These are phyloP conservation scores for Cetoscarus ocellatus DNA, from an alignment of 2,797 vertebrate genomes.

Conservation along the genomic window DNA sequence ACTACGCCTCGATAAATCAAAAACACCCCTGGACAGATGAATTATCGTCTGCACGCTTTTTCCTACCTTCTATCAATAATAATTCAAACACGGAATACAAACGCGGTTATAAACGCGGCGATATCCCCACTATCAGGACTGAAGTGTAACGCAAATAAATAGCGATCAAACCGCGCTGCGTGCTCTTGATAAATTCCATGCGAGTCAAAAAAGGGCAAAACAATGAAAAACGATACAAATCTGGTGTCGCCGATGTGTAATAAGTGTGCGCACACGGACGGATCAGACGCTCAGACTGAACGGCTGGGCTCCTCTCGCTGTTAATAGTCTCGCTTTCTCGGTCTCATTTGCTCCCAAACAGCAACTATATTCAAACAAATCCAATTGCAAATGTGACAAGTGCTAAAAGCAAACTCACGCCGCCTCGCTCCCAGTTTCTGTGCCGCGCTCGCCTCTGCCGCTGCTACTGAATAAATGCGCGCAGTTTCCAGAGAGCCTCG, in stretches of 20 bases:
- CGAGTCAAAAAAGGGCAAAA: constrained; percentile 68
- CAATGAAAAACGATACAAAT: constrained; percentile 76
- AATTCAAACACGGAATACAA: constrained; percentile 66
- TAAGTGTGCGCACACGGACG: constrained; percentile 61
- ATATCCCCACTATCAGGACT: constrained; percentile 73
- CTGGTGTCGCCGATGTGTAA: constrained; percentile 58
- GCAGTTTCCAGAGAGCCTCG: constrained; percentile 97
- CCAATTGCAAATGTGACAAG: constrained; percentile 86
- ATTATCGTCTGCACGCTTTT: constrained; percentile 67
- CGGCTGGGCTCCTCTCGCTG: constrained; percentile 69
- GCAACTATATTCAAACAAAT: constrained; percentile 90
- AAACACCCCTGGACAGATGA: constrained; percentile 76
- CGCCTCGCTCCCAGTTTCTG: constrained; percentile 87
- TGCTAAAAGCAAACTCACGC: constrained; percentile 89
- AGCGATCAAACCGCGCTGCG: constrained; percentile 71
- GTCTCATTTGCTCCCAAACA: constrained; percentile 90
- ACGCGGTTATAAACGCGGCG: constrained; percentile 63
- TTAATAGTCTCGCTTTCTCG: constrained; percentile 83
- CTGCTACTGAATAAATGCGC: constrained; percentile 91
- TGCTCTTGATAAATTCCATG: constrained; percentile 84
- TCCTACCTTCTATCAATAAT: constrained; percentile 62
- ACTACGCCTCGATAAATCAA: constrained; percentile 81
- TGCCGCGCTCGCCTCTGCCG: constrained; percentile 86
- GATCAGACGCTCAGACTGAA: constrained; percentile 69
- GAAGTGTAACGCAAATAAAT: constrained; percentile 73